Percentiles rank a stretch among this genome's conserved stretches.
phyloP scores from a whole-genome alignment of 92 coral and sea anemone species.

The Paramuricea clavata region DNA sequence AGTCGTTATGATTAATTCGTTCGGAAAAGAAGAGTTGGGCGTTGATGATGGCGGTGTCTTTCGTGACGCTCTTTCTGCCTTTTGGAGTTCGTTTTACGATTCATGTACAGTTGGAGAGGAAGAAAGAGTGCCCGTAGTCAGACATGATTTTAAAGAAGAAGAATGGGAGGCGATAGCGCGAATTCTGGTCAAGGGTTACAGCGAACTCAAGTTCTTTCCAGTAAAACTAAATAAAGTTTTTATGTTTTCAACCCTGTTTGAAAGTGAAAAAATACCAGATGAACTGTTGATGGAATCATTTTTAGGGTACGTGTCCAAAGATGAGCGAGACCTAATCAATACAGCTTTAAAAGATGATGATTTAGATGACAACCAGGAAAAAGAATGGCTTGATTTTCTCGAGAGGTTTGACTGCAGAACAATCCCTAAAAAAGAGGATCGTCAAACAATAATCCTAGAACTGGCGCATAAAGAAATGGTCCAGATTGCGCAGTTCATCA shows the following conservation, averaged over 20 bases:
- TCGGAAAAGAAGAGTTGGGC: constrained; percentile 66
- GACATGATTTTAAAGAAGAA: constrained; percentile 24
- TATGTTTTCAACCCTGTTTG: constrained; percentile 24
- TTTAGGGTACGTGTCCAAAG: constrained; percentile 47
- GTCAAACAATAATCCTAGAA: constrained; percentile 53
- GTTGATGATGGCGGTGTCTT: constrained; percentile 69
- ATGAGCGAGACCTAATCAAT: constrained; percentile 69
- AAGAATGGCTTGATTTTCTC: constrained; percentile 74
- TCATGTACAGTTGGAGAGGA: constrained; percentile 43
- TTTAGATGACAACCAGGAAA: constrained; percentile 59
- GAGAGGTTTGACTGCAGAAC: constrained; percentile 69
- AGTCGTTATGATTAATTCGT: constrained; percentile 71
- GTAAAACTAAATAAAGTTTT: constrained; percentile 25
- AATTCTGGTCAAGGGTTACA: constrained; percentile 25
- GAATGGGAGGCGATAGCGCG: constrained; percentile 41
- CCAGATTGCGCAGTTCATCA: constrained; percentile 64
- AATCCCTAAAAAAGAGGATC: constrained; percentile 65
- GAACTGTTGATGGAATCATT: constrained; percentile 43
- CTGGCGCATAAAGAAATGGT: constrained; percentile 76
- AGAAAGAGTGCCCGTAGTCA: constrained; percentile 30
- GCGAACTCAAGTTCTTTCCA: constrained; percentile 40
- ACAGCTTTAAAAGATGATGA: constrained; percentile 49
- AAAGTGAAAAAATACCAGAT: constrained; percentile 12
- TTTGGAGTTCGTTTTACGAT: constrained; percentile 65
- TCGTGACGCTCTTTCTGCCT: constrained; percentile 74